These are phyloP conservation scores for Microcebus jonahi DNA, from an alignment of 2,113 vertebrate species.

Conservation along the genomic window DNA sequence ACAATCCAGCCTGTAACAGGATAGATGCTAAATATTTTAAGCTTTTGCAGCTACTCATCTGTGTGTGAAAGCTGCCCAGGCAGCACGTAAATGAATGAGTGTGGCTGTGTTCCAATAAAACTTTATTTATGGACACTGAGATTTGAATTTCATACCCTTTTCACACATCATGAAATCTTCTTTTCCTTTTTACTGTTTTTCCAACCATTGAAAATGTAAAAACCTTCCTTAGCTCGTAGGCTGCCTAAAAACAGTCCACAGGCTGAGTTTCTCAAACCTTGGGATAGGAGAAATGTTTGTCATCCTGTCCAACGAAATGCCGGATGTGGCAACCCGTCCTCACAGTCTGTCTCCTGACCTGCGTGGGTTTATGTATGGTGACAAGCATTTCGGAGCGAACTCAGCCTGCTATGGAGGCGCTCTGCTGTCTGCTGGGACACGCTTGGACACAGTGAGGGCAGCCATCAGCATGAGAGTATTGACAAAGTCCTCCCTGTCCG, in stretches of 20 bases:
- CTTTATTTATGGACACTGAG: constrained; percentile 34
- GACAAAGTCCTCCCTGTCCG: neutral
- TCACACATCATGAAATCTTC: constrained; percentile 12
- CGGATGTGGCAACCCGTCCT: neutral
- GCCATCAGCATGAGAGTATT: neutral
- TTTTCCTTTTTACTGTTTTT: neutral
- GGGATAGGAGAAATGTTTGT: neutral
- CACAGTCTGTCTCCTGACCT: neutral
- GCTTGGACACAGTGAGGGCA: neutral
- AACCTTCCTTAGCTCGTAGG: neutral
- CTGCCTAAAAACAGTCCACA: neutral
- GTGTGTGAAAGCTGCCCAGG: neutral
- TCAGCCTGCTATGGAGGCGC: neutral
- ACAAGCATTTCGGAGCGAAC: neutral
- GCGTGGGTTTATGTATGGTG: neutral
- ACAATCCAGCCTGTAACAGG: neutral
- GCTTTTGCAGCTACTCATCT: neutral
- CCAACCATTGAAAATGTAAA: neutral
- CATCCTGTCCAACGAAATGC: no score
- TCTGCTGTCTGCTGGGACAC: neutral
- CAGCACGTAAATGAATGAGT: neutral
- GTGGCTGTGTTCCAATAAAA: neutral
- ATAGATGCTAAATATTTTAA: neutral
- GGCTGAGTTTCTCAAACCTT: neutral
- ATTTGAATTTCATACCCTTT: constrained; percentile 21